phyloP scores from a whole-genome alignment of 37 sponge, comb jelly and placozoan genomes.

The Spongilla lacustris region DNA sequence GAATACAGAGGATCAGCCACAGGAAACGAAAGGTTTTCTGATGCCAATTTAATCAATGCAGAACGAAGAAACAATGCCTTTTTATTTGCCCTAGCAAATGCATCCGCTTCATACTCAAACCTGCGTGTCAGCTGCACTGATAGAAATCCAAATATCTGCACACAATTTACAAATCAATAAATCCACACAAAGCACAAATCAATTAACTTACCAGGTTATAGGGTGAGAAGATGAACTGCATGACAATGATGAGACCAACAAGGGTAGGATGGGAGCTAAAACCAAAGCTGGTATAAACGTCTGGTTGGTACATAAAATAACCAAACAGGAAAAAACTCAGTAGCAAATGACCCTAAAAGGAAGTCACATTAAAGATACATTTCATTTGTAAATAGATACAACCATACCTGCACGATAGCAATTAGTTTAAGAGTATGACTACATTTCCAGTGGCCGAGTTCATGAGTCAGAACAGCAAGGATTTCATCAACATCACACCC shows the following conservation, averaged over 20 bases:
- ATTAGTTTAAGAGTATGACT: slow-evolving; percentile 84
- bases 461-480: slow-evolving; percentile 91
- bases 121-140: slow-evolving; percentile 74
- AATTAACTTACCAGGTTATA: slow-evolving; percentile 59
- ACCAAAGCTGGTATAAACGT: slow-evolving; percentile 89
- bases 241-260: slow-evolving; percentile 85
- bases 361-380: neutral
- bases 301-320: slow-evolving; percentile 76
- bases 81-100: slow-evolving; percentile 77
- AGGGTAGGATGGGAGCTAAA: slow-evolving; percentile 86
- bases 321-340: slow-evolving; percentile 77
- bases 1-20: slow-evolving; percentile 92
- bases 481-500: slow-evolving; percentile 89
- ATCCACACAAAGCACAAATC: neutral
- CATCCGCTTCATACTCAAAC: slow-evolving; percentile 96
- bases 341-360: slow-evolving; percentile 64
- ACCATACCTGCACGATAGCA: slow-evolving; percentile 52
- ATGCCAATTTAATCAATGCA: slow-evolving; percentile 79
- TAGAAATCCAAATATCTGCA: slow-evolving; percentile 66
- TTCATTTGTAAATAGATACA: neutral
- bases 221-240: slow-evolving; percentile 68
- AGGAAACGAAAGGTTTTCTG: slow-evolving; percentile 91
- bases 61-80: slow-evolving; percentile 43
- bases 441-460: slow-evolving; percentile 95
- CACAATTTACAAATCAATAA: no score